phyloP scores from a whole-genome alignment of 2,113 vertebrate species.

The Pontoporia blainvillei region DNA sequence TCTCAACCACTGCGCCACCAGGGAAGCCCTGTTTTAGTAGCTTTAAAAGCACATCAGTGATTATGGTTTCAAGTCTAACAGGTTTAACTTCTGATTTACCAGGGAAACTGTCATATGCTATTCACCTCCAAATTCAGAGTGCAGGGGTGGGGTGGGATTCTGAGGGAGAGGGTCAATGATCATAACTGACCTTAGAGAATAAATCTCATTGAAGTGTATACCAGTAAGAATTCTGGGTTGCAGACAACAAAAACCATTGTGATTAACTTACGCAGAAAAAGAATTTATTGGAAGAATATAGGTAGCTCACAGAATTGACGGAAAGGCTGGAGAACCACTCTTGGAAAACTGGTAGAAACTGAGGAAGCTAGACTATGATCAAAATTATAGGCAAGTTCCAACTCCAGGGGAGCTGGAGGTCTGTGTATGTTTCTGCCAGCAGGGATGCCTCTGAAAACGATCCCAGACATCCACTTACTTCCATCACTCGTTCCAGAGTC shows the following conservation, averaged over 20 bases:
- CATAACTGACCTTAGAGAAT: background rate
- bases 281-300: background rate
- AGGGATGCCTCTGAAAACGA: background rate
- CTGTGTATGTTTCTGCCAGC: background rate
- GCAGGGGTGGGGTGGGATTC: background rate
- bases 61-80: slow-evolving; percentile 27
- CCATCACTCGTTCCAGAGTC: background rate
- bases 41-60: background rate
- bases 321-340: background rate
- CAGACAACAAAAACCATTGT: background rate
- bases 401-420: background rate
- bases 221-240: background rate
- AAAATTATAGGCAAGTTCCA: background rate
- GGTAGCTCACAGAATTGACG: background rate
- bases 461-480: background rate
- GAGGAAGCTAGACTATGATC: background rate
- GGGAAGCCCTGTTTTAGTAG: background rate
- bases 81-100: slow-evolving; percentile 1
- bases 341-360: background rate
- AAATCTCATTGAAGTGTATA: background rate
- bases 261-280: background rate
- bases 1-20: no score
- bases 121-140: slow-evolving; percentile 10
- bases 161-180: background rate
- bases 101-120: background rate